These are phyloP conservation scores for Sphaeramia orbicularis DNA, from an alignment of 2,797 vertebrate genomes.

Conservation along the genomic window DNA sequence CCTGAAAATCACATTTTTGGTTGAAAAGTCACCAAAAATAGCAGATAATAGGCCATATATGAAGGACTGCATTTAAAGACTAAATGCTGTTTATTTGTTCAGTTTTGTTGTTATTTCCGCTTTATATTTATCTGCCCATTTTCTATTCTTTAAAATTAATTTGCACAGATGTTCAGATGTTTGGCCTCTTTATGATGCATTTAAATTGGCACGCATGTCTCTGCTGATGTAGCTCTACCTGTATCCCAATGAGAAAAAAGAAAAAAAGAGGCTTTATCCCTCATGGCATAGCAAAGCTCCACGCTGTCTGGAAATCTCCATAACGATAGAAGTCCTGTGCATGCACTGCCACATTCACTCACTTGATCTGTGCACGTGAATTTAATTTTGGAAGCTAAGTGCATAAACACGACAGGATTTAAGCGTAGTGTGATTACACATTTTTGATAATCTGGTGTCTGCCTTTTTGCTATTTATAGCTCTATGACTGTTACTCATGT, in stretches of 20 bases:
- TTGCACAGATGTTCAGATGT: no score
- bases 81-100: no score
- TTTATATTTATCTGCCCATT: no score
- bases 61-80: no score
- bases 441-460: slow-evolving; percentile 13
- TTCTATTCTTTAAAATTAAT: no score
- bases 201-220: slow-evolving; percentile 4
- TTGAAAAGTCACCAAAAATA: no score
- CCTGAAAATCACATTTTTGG: no score
- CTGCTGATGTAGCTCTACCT: slow-evolving; percentile 17
- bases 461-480: neutral
- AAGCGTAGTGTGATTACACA: neutral
- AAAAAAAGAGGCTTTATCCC: slow-evolving; percentile 22
- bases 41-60: no score
- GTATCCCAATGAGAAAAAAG: slow-evolving; percentile 11
- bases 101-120: no score
- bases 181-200: neutral
- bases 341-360: slow-evolving; percentile 8
- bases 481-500: neutral
- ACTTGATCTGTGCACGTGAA: neutral
- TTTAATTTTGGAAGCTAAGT: slow-evolving; percentile 4
- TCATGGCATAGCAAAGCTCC: slow-evolving; percentile 26
- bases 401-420: slow-evolving; percentile 13
- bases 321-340: slow-evolving; percentile 37
- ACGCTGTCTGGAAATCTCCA: slow-evolving; percentile 51